A percentile compares a stretch with the other conserved stretches of the same genome.
Conservation (phyloP, 2,888 invertebrate species). For the Candidula unifasciata region DNA sequence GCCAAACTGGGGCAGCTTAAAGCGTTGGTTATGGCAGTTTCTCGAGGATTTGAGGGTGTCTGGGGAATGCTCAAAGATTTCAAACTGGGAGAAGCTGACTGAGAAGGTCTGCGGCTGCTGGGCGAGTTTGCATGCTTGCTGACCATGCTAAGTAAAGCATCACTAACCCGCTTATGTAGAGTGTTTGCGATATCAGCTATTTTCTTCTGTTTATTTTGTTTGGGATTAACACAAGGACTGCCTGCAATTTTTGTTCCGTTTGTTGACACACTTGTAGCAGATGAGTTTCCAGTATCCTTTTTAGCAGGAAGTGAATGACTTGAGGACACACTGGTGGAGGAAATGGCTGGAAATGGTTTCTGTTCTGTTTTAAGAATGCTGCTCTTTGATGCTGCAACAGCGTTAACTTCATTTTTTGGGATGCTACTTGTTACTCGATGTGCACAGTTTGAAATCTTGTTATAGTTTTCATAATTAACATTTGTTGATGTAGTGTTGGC, state of each 20-base stretch:
- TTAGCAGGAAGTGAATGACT: neutral
- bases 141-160: slow-evolving; percentile 34
- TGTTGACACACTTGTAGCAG: slow-evolving; percentile 4
- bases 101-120: neutral
- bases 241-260: neutral
- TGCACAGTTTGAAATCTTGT: neutral
- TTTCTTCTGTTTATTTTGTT: slow-evolving; percentile 47
- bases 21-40: neutral
- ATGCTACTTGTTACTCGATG: neutral
- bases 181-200: slow-evolving; percentile 56
- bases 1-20: neutral
- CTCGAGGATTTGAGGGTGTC: neutral
- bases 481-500: neutral
- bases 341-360: neutral
- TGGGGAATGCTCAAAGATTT: neutral
- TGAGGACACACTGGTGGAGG: neutral
- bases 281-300: neutral
- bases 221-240: neutral
- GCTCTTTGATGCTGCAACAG: neutral
- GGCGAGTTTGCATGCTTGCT: slow-evolving; percentile 27
- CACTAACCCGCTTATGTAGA: slow-evolving; percentile 49
- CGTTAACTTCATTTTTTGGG: neutral
- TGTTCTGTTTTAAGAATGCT: neutral
- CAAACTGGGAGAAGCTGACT: neutral
- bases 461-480: neutral